phyloP scores from a whole-genome alignment of 2,888 invertebrate genomes.

The Aricia artaxerxes region DNA sequence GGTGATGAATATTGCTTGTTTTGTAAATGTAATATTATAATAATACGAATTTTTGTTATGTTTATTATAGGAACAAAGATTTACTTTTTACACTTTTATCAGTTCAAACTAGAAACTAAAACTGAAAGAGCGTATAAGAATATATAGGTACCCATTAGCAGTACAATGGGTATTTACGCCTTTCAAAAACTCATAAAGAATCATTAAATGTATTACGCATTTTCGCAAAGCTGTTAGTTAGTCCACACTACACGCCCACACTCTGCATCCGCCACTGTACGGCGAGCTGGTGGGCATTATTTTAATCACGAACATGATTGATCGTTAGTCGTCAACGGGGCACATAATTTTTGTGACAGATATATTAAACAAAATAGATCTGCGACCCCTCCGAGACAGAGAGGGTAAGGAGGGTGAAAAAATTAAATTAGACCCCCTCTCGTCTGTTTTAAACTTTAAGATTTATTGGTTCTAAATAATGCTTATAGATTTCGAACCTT shows the following conservation, averaged over 20 bases:
- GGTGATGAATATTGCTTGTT: not conserved
- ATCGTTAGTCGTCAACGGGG: constrained; percentile 31
- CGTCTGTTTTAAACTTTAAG: constrained; percentile 32
- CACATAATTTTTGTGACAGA: constrained; percentile 35
- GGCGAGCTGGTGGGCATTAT: constrained; percentile 10
- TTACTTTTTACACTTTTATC: not conserved
- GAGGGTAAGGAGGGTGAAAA: constrained; percentile 29
- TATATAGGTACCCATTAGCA: too few species aligned
- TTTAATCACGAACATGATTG: constrained; percentile 32
- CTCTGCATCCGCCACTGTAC: not conserved
- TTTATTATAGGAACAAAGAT: too few species aligned
- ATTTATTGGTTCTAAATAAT: constrained; percentile 30
- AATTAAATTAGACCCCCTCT: constrained; percentile 33
- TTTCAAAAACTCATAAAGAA: not conserved
- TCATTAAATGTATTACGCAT: not conserved
- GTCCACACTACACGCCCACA: not conserved
- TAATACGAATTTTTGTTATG: too few species aligned
- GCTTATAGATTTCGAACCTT: not conserved
- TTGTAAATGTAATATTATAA: too few species aligned
- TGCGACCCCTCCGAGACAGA: constrained; percentile 29
- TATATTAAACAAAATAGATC: constrained; percentile 33
- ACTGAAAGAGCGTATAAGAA: not conserved
- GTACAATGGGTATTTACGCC: not conserved
- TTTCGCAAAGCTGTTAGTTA: not conserved
- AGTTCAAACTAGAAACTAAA: too few species aligned